Evolutionary conservation across 2,113 vertebrate genomes (phyloP).

Genomic region (Colinus virginianus): DNA sequence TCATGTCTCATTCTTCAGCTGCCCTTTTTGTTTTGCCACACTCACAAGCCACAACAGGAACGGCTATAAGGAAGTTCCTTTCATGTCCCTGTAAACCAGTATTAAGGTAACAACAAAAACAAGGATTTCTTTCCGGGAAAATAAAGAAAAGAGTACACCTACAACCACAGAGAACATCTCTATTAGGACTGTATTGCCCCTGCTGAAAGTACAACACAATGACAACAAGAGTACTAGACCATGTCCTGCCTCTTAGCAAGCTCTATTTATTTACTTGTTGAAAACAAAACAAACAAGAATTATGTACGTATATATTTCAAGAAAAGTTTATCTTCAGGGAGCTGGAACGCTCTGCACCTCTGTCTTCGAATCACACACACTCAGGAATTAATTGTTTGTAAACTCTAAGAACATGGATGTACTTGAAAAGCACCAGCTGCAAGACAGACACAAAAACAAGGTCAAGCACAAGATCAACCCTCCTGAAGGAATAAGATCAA

Average conservation of each 20-base stretch:
- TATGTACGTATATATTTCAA: not conserved
- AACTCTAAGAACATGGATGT: not conserved
- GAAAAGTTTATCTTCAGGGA: not conserved
- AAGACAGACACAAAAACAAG: not conserved
- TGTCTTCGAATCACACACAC: not conserved
- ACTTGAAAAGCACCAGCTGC: conserved; percentile 4
- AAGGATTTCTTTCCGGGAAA: not conserved
- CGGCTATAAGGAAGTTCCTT: not conserved
- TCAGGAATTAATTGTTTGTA: not conserved
- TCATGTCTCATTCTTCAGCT: not conserved
- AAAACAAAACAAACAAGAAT: not conserved
- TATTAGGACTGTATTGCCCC: not conserved
- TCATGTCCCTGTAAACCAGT: not conserved
- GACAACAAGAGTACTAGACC: not conserved
- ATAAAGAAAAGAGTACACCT: not conserved
- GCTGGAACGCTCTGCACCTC: not conserved
- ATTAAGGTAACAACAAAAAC: not conserved
- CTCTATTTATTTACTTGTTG: not conserved
- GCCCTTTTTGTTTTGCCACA: not conserved
- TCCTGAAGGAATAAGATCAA: not conserved
- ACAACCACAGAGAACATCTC: not conserved
- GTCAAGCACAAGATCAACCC: not conserved
- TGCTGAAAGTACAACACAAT: not conserved
- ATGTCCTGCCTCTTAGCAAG: not conserved
- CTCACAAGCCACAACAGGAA: not conserved